Conservation (phyloP, 2,797 vertebrate genomes). For the Notoglanidium macrostoma region DNA sequence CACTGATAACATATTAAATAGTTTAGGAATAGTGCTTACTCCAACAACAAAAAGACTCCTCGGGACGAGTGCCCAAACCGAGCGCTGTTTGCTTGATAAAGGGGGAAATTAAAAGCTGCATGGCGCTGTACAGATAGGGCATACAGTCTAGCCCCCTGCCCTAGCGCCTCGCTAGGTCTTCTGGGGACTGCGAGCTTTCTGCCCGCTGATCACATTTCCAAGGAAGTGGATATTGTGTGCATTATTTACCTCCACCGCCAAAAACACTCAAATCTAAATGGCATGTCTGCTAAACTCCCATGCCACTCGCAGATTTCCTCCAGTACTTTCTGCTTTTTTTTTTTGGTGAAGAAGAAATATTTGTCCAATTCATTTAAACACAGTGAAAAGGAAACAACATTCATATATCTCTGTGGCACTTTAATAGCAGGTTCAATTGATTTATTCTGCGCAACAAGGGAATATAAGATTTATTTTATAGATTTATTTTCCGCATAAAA, state of each 20-base stretch:
- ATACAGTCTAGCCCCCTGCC: slow-evolving; percentile 12
- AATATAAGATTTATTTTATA: slow-evolving; percentile 5
- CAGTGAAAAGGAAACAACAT: not conserved
- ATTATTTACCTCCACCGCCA: slow-evolving; percentile 31
- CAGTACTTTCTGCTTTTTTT: not conserved
- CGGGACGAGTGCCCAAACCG: slow-evolving; percentile 39
- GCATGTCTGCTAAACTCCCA: slow-evolving; percentile 23
- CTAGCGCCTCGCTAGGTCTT: not conserved
- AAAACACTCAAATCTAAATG: slow-evolving; percentile 22
- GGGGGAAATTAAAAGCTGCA: slow-evolving; percentile 44
- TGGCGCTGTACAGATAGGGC: slow-evolving; percentile 21
- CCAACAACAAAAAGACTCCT: slow-evolving; percentile 47
- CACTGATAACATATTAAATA: slow-evolving; percentile 60
- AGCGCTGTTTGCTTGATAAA: slow-evolving; percentile 48
- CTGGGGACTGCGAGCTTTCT: not conserved
- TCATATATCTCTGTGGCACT: not conserved
- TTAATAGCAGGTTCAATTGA: slow-evolving; percentile 11
- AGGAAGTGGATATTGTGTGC: slow-evolving; percentile 24
- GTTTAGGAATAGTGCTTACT: slow-evolving; percentile 53
- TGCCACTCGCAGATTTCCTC: slow-evolving; percentile 6
- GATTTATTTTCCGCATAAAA: slow-evolving; percentile 22
- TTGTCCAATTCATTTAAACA: slow-evolving; percentile 27
- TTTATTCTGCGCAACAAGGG: not conserved
- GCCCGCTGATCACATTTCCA: slow-evolving; percentile 32
- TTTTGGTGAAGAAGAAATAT: not conserved